A percentile compares a stretch with the other conserved stretches of the same genome.
Conservation (phyloP, 2,888 invertebrate genomes). For the Spatulosminthurus flaviceps region DNA sequence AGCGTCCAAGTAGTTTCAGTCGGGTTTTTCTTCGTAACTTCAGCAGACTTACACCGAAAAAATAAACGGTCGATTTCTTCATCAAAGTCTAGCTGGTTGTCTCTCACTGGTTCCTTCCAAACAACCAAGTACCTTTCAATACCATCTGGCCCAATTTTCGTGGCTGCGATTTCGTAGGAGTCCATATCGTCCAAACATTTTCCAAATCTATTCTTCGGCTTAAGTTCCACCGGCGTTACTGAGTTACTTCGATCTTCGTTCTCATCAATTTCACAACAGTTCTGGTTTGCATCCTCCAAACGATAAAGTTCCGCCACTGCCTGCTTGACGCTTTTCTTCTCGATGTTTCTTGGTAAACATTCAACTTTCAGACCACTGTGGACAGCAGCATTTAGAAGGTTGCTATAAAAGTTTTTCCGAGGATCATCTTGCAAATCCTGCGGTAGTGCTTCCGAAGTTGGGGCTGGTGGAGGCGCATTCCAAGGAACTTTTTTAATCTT, state of each 20-base stretch:
- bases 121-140: conserved; percentile 51
- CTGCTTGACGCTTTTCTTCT: neutral
- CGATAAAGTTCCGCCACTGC: neutral
- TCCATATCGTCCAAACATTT: conserved; percentile 54
- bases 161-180: conserved; percentile 58
- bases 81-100: conserved; percentile 46
- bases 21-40: neutral
- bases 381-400: conserved; percentile 21
- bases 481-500: neutral
- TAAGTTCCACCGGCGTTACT: neutral
- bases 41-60: neutral
- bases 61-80: conserved; percentile 37
- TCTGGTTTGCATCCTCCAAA: neutral
- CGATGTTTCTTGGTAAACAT: conserved; percentile 18
- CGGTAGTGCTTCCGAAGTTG: neutral
- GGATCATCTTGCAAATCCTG: neutral
- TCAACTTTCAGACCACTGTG: conserved; percentile 7
- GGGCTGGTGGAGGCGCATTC: neutral
- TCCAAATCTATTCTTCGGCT: neutral
- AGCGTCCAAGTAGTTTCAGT: neutral
- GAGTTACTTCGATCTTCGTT: neutral
- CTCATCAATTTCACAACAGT: neutral
- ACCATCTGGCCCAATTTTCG: conserved; percentile 49
- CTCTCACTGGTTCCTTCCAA: conserved; percentile 54
- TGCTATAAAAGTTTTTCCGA: neutral